Evolutionary conservation across 2,113 vertebrate genomes (phyloP), one percentile per base, ranked within the genome.

Genomic region (Oryctolagus cuniculus): DNA sequence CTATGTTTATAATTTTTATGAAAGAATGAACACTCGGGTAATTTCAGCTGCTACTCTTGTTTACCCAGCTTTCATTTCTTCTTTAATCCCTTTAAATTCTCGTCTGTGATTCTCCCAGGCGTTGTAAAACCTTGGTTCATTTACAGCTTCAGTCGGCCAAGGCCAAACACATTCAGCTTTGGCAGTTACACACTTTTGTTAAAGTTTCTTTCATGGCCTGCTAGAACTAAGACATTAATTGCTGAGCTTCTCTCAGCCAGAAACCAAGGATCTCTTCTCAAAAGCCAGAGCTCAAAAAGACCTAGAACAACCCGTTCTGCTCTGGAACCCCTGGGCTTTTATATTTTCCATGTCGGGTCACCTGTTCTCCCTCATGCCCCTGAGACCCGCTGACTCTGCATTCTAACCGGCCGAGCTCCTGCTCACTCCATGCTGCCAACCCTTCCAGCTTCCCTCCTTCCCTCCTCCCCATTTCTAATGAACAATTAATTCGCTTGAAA

Each of bases 401-500:
- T 64, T 96, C 78, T 78, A 90, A 91, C 25, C 55, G 67, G n/a
- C 53, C 17, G 55, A 69, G 72, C 51, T 93, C 87, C 80, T 93
- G 49, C 61, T 29, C 80, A 77, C 55, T 90, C 64, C 38, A 31
- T 31, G 34, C 61, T 64, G 34, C 94, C 67, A 85, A 27, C 69
- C 70, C 51, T 63, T 81, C 51, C 58, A 36, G 34, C 15, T 75
- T 74, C 89, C 66, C 89, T 21, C 44, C n/a, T 49, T 31, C 36
- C 36, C 19, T 21, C 15, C 55, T 21, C 55, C 55, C 5, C 44
- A 44, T 92, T 92, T 75, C 72, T 94, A 89, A 96, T 67, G 75
- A 96, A 73, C 5, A 44, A 53, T 34, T 87, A 95, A 95, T 87
- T 94, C 87, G 75, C 95, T 44, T 53, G 15, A 73, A 93, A 92